phyloP scores from a whole-genome alignment of 2,888 invertebrate genomes.

The Nebria salina region DNA sequence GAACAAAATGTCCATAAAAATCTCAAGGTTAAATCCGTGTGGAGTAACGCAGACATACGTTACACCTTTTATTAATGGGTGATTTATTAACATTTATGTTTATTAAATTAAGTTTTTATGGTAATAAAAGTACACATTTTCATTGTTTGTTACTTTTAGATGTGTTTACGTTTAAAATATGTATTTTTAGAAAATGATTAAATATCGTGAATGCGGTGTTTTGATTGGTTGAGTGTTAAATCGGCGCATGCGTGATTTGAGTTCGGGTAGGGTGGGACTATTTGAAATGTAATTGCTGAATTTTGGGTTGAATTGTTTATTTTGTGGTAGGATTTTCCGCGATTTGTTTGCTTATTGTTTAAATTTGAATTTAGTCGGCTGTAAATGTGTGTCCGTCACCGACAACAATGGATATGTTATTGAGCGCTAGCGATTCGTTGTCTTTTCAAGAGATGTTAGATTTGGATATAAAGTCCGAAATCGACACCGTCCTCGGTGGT shows the following conservation, averaged over 20 bases:
- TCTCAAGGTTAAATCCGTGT: constrained; percentile 24
- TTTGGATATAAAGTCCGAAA: constrained; percentile 87
- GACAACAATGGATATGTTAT: constrained; percentile 66
- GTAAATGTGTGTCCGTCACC: constrained; percentile 56
- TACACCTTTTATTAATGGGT: neutral
- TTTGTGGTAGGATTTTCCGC: neutral
- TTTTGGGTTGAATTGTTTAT: neutral
- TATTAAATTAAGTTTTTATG: neutral
- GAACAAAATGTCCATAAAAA: constrained; percentile 50
- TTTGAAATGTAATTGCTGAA: neutral
- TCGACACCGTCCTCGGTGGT: constrained; percentile 80
- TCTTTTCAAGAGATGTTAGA: constrained; percentile 91
- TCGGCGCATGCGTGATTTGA: neutral
- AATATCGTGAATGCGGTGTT: neutral
- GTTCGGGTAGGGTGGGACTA: neutral
- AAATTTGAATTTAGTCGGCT: constrained; percentile 40
- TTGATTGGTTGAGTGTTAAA: neutral
- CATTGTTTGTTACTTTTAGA: neutral
- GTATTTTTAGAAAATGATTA: neutral
- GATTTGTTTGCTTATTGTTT: neutral
- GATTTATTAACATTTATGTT: neutral
- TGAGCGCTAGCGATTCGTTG: constrained; percentile 65
- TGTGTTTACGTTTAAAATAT: neutral
- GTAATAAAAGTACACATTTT: neutral
- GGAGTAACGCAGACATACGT: constrained; percentile 21